Percentiles rank a stretch among this genome's conserved stretches.
Evolutionary conservation across 2,888 invertebrate genomes (phyloP).

Genomic region (Kuschelorhynchus macadamiae): DNA sequence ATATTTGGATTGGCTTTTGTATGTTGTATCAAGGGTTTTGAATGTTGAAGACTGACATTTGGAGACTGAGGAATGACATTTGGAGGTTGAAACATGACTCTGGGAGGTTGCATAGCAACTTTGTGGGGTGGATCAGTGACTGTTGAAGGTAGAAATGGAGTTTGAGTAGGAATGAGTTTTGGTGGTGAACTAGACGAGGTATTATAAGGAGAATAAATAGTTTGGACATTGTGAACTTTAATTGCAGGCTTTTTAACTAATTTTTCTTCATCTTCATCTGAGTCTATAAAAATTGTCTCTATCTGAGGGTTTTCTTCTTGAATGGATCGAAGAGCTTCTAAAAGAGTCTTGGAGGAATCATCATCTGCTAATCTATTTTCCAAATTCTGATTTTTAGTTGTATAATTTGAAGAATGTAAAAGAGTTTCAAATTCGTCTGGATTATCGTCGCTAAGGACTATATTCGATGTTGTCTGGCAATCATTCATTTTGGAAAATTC

Average conservation of each 20-base stretch:
- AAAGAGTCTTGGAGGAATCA: slow-evolving; percentile 5
- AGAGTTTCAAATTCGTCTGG: too few species aligned
- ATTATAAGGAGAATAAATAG: background rate
- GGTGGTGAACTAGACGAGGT: too few species aligned
- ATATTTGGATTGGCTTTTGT: background rate
- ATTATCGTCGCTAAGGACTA: too few species aligned
- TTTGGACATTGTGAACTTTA: slow-evolving; percentile 1
- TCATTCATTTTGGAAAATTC: background rate
- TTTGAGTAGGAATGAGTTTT: background rate
- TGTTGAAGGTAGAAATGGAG: background rate
- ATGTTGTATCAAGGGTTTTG: too few species aligned
- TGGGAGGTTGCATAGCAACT: too few species aligned
- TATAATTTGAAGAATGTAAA: too few species aligned
- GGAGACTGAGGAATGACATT: too few species aligned
- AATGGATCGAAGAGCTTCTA: slow-evolving; percentile 10
- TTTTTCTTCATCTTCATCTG: slow-evolving; percentile 23
- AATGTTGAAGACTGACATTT: too few species aligned
- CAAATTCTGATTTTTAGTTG: too few species aligned
- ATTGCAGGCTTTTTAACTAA: background rate
- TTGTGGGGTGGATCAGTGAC: too few species aligned
- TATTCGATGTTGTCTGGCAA: too few species aligned
- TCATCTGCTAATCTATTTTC: background rate
- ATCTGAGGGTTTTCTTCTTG: slow-evolving; percentile 34
- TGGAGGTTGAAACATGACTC: too few species aligned
- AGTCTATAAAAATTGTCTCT: slow-evolving; percentile 33